A percentile compares a stretch with the other conserved stretches of the same genome.
phyloP scores from a whole-genome alignment of 2,113 vertebrate genomes.

The Pongo abelii region DNA sequence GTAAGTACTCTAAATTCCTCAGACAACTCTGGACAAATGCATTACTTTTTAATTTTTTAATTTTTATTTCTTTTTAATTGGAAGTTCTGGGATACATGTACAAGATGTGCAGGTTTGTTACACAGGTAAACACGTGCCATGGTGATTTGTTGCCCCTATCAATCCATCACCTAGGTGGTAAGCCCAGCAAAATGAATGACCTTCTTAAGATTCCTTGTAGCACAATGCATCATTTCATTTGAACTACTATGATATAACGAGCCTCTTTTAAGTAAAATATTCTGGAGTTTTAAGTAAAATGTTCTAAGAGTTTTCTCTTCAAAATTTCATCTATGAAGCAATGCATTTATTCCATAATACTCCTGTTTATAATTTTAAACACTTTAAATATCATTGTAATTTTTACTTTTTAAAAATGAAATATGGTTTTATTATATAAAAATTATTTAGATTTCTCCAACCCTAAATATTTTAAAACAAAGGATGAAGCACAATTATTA shows the following conservation, averaged over 20 bases:
- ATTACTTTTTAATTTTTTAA: too few species aligned
- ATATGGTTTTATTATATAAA: neutral
- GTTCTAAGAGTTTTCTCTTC: neutral
- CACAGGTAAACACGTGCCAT: too few species aligned
- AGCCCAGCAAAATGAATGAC: neutral
- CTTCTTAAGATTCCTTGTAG: neutral
- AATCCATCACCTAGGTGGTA: too few species aligned
- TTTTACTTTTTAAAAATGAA: neutral
- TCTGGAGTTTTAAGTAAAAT: neutral
- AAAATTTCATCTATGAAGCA: neutral
- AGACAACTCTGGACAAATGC: conserved; percentile 1
- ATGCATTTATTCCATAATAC: neutral
- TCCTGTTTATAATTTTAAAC: neutral
- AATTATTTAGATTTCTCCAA: neutral
- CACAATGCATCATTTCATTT: neutral
- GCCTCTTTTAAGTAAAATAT: neutral
- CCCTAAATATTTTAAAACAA: neutral
- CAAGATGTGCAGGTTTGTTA: too few species aligned
- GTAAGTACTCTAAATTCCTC: neutral
- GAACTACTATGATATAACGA: neutral
- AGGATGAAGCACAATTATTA: neutral
- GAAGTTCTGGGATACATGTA: too few species aligned
- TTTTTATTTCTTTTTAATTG: too few species aligned
- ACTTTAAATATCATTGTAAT: neutral
- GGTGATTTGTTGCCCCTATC: too few species aligned